These are phyloP conservation scores for Mythimna loreyi DNA, from an alignment of 2,888 invertebrate species.

Conservation along the genomic window DNA sequence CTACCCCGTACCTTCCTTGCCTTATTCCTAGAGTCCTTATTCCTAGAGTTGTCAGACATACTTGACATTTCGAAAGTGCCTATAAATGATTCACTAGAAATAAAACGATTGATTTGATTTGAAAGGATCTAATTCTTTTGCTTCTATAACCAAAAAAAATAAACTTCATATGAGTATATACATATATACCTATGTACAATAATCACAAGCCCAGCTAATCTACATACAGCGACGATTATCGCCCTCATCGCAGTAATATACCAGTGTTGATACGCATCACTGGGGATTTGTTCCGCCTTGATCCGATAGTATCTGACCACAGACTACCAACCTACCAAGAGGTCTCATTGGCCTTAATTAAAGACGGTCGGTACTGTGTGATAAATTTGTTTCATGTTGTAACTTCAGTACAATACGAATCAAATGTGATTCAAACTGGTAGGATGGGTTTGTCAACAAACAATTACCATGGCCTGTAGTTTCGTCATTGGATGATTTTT, in stretches of 20 bases:
- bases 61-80: too few species aligned
- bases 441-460: too few species aligned
- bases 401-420: background rate
- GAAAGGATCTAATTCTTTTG: too few species aligned
- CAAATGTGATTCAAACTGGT: background rate
- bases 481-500: too few species aligned
- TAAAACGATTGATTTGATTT: too few species aligned
- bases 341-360: background rate
- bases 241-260: constrained; percentile 58
- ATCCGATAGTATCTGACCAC: constrained; percentile 45
- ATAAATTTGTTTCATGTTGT: background rate
- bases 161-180: background rate
- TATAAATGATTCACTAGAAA: too few species aligned
- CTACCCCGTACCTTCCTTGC: too few species aligned
- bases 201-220: constrained; percentile 70
- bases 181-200: constrained; percentile 2
- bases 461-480: too few species aligned
- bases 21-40: too few species aligned
- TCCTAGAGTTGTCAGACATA: too few species aligned
- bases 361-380: background rate
- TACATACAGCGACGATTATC: constrained; percentile 81
- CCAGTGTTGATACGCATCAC: constrained; percentile 70
- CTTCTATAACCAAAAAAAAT: background rate
- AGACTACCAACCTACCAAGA: background rate
- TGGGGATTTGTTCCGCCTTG: constrained; percentile 72